phyloP scores from a whole-genome alignment of 2,888 invertebrate genomes.

The Heteromurus nitidus region DNA sequence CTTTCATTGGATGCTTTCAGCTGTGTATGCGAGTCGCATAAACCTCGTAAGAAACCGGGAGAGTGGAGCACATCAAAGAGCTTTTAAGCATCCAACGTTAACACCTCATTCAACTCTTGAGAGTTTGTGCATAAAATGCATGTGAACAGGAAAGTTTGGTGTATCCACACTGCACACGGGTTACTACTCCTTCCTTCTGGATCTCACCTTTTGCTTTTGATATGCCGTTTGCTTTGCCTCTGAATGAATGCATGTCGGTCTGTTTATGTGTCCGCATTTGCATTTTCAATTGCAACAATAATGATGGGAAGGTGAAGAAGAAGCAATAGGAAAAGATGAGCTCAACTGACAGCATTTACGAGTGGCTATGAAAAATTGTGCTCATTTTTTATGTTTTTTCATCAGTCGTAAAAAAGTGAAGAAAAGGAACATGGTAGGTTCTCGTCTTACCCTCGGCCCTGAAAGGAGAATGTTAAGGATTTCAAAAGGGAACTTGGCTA shows the following conservation, averaged over 20 bases:
- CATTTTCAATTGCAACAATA: constrained; percentile 42
- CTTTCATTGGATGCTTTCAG: constrained; percentile 25
- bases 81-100: constrained; percentile 1
- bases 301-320: constrained; percentile 21
- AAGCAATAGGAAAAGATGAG: constrained; percentile 31
- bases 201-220: constrained; percentile 18
- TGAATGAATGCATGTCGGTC: neutral
- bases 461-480: neutral
- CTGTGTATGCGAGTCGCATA: neutral
- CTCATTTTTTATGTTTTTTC: constrained; percentile 56
- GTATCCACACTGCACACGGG: no score
- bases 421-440: constrained; percentile 5
- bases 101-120: constrained; percentile 22
- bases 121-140: neutral
- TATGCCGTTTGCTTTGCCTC: constrained; percentile 9
- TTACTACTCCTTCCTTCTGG: no score
- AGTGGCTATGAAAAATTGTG: constrained; percentile 57
- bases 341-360: constrained; percentile 53
- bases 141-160: neutral
- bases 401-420: constrained; percentile 47
- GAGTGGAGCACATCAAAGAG: neutral
- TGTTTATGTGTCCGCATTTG: constrained; percentile 25
- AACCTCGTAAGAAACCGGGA: neutral
- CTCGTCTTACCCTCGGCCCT: constrained; percentile 8
- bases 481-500: constrained; percentile 20